Conservation (phyloP, 2,797 vertebrate species). For the Leptodactylus fallax region DNA sequence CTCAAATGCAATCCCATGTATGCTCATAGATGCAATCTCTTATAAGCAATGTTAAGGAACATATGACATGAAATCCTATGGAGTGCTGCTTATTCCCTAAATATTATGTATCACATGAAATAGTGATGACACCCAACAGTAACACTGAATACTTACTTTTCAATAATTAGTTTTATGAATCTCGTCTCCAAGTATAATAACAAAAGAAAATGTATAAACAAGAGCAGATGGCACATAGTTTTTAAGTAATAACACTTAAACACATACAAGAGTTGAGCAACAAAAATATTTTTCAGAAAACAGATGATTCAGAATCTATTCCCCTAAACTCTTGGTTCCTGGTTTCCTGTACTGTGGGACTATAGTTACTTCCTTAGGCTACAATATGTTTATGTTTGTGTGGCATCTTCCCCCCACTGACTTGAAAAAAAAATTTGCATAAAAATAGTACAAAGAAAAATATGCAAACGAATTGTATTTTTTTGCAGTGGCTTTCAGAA, state of each 20-base stretch:
- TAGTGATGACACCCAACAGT: neutral
- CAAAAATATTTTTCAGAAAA: conserved; percentile 23
- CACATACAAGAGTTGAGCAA: neutral
- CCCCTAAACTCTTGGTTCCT: neutral
- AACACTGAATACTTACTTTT: neutral
- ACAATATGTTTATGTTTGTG: neutral
- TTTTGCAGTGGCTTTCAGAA: no score
- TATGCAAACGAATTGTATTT: no score
- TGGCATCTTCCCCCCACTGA: neutral
- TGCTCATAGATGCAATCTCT: no score
- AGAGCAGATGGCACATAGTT: conserved; percentile 17
- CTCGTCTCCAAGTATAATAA: neutral
- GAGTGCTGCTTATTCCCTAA: no score
- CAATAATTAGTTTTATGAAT: conserved; percentile 13
- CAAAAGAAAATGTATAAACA: conserved; percentile 27
- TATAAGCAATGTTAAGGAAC: neutral
- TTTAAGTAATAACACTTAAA: conserved; percentile 19
- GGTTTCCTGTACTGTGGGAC: neutral
- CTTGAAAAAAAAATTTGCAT: neutral
- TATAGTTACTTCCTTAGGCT: no score
- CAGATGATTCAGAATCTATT: neutral
- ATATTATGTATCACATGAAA: neutral
- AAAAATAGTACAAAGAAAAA: neutral
- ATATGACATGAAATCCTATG: neutral
- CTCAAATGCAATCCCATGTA: neutral